Conservation (phyloP, 2,797 vertebrate genomes). For the Lepilemur ruficaudatus region DNA sequence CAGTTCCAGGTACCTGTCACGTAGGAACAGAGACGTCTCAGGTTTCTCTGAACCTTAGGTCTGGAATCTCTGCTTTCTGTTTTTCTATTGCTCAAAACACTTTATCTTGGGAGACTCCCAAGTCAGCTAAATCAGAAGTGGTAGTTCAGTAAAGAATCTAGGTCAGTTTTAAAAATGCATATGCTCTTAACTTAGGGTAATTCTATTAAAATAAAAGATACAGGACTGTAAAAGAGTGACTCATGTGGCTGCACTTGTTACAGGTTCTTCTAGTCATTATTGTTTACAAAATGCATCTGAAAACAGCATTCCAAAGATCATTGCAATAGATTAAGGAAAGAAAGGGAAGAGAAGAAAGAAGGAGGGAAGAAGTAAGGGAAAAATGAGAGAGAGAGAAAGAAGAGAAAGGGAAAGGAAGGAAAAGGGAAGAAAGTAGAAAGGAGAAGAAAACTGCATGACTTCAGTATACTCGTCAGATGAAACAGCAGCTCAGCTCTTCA, state of each 20-base stretch:
- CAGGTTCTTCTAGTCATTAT: not conserved
- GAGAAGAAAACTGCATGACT: not conserved
- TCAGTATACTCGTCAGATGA: not conserved
- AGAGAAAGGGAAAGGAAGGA: not conserved
- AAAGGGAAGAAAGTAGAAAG: not conserved
- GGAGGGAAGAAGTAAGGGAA: no score
- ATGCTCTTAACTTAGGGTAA: not conserved
- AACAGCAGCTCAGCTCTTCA: not conserved
- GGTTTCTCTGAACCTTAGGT: no score
- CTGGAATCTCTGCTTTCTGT: not conserved
- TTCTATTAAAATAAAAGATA: not conserved
- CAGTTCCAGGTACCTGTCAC: not conserved
- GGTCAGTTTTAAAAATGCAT: not conserved
- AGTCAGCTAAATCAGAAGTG: not conserved
- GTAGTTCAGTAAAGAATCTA: not conserved
- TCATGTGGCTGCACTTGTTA: not conserved
- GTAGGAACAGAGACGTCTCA: accelerated
- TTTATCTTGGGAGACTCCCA: not conserved
- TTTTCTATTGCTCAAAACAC: not conserved
- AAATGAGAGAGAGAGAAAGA: not conserved
- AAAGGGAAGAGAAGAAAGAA: not conserved
- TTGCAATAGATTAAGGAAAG: no score
- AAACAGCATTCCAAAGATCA: not conserved
- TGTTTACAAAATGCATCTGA: not conserved
- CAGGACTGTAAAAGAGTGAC: not conserved